Percentiles rank a stretch among this genome's conserved stretches.
These are phyloP conservation scores for Pandemis cinnamomeana DNA, from an alignment of 2,888 invertebrate genomes.

Conservation along the genomic window DNA sequence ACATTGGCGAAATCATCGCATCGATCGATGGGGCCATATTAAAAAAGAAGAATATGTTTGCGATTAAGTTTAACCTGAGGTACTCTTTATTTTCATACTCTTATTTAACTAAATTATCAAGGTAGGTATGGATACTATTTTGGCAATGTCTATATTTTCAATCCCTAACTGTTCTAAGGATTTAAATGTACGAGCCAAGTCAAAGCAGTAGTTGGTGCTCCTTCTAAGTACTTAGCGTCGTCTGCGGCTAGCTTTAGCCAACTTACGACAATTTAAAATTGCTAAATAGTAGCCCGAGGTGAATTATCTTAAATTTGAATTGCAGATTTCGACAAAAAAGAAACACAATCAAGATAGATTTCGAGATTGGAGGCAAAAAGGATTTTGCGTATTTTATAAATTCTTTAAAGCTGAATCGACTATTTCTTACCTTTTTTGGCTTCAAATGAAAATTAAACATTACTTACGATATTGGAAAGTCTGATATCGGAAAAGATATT, in stretches of 20 bases:
- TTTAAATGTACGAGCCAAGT: constrained; percentile 8
- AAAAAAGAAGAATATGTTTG: too few species aligned
- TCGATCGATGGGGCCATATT: too few species aligned
- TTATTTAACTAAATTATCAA: too few species aligned
- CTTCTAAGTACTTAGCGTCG: constrained; percentile 15
- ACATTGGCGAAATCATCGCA: too few species aligned
- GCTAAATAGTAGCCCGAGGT: constrained; percentile 18
- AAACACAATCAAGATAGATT: constrained; percentile 36
- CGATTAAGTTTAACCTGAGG: too few species aligned
- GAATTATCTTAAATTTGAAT: constrained; percentile 37
- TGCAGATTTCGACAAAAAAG: constrained; percentile 27
- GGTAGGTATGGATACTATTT: neutral
- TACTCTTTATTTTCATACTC: too few species aligned
- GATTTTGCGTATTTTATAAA: constrained; percentile 11
- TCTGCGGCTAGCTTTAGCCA: constrained; percentile 13
- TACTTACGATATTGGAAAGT: constrained; percentile 31
- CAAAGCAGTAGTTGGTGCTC: constrained; percentile 4
- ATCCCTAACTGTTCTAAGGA: neutral
- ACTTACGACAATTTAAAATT: constrained; percentile 28
- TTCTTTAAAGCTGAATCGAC: constrained; percentile 24
- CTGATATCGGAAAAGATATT: constrained; percentile 18
- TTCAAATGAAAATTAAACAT: constrained; percentile 31
- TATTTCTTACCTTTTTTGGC: constrained; percentile 20
- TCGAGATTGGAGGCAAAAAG: constrained; percentile 15
- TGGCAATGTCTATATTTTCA: neutral